These are phyloP conservation scores for Drosophila melanocephala DNA, from an alignment of 2,888 invertebrate genomes.

Conservation along the genomic window DNA sequence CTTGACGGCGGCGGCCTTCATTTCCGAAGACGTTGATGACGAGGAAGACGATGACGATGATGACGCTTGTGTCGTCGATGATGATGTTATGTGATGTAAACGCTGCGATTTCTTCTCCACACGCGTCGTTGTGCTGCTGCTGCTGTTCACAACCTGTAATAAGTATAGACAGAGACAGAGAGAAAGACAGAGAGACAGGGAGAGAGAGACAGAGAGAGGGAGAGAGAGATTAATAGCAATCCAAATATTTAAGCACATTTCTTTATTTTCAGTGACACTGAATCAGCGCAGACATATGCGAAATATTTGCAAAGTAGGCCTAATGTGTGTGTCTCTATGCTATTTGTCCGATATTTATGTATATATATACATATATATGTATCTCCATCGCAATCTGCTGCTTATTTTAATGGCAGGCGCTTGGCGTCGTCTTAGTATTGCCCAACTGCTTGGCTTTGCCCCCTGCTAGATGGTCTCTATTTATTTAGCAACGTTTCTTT, in stretches of 20 bases:
- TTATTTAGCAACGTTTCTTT: conserved; percentile 20
- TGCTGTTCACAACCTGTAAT: conserved; percentile 85
- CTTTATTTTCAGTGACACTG: conserved; percentile 13
- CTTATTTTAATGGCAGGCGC: conserved; percentile 62
- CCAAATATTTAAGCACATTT: background rate
- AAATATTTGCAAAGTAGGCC: conserved; percentile 31
- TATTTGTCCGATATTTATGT: background rate
- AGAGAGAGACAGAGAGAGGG: conserved; percentile 2
- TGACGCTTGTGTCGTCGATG: conserved; percentile 84
- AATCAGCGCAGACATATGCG: conserved; percentile 38
- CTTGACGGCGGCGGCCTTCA: conserved; percentile 93
- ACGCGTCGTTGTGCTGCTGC: conserved; percentile 85
- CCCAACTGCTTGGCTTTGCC: conserved; percentile 14
- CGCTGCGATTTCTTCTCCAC: conserved; percentile 85
- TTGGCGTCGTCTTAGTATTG: conserved; percentile 34
- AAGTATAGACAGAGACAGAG: conserved; percentile 10
- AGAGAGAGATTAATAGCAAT: conserved; percentile 10
- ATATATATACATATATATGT: conserved; percentile 2
- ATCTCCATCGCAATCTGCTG: conserved; percentile 52
- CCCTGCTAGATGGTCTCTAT: conserved; percentile 35
- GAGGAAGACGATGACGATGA: conserved; percentile 86
- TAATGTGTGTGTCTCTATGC: conserved; percentile 27
- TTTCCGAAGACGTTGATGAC: conserved; percentile 88
- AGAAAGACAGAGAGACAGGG: conserved; percentile 7
- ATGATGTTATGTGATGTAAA: conserved; percentile 84